Evolutionary conservation across 2,888 invertebrate genomes (phyloP), one percentile per base, ranked within the genome.

Genomic region (Syrista parreyssii): DNA sequence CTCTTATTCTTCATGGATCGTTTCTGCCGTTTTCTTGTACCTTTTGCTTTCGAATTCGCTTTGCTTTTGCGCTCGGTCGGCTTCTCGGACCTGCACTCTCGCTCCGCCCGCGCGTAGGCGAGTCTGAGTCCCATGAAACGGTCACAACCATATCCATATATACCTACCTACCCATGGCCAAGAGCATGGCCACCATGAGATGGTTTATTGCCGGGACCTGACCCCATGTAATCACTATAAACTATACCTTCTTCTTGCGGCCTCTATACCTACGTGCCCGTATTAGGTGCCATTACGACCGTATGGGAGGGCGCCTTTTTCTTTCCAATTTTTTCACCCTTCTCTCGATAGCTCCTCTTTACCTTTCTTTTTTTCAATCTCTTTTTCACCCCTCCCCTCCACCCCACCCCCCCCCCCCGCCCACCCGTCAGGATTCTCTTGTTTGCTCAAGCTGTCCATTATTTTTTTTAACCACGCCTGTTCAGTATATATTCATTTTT

Each of bases 211-310:
- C 90, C 86, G 82, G 78, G 89, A 91, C 90, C 90, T 91, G 91
- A 91, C 91, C 91, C 89, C 91, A 88, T 91, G 91, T 90, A 91
- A 91, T 91, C 90, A 90, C 91, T 90, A 89, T 90, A 91, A 90
- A 89, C 90, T 89, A 90, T 91, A 90, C 87, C 88, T 90, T 89
- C 88, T 89, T 87, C 89, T 86, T 87, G 82, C 79, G 68, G 80
- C 77, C 71, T 71, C 71, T 80, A 79, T 87, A 84, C 81, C 86
- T 86, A 88, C 87, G 88, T 88, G 88, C 84, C 86, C 88, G 88
- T 89, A 91, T 91, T 90, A 90, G 88, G 86, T 89, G 85, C 89
- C 86, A 90, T 91, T 90, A 90, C 86, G 82, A 81, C 82, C 75
- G 80, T 80, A 86, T 83, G 79, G 83, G 76, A 84, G 84, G 84